Evolutionary conservation across 2,113 vertebrate species (phyloP), one percentile per base, ranked within the genome.

Genomic region (Phylloscopus trochilus): DNA sequence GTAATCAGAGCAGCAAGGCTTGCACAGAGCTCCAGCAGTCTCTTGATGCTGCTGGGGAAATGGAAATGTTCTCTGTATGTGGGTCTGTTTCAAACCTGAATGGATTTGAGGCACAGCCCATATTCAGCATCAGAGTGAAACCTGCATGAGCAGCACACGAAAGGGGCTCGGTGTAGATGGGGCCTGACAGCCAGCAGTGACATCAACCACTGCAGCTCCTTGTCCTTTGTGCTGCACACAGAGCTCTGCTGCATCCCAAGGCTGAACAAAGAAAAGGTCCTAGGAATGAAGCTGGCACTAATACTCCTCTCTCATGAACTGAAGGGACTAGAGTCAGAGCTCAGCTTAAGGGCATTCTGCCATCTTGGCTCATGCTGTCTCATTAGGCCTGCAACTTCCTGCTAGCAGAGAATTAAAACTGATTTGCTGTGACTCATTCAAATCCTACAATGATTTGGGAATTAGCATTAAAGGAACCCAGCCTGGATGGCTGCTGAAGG

Each of bases 1-100:
- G 94, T 96, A 96, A 96, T 93, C 81, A 87, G 90, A 96, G 77
- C 87, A 93, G 95, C 85, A 85, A 94, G 55, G 92, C 93, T 95
- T 87, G 94, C 90, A 78, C 78, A 62, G 79, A 69, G 87, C 93
- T 95, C 77, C 84, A 89, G 83, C 66, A 93, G 81, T 33, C 75
- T 95, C 86, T 73, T 77, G 81, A 78, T 66, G 62, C 89, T 89
- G 95, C 85, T 90, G 46, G 60, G 92, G 92, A 94, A 89, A 90
- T 72, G 44, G 90, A 76, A 94, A 73, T 23, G 66, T 56, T 78
- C 72, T 52, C 83, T 78, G 0, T 21, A 75, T 2, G 2, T 47
- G 53, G 15, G 53, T 73, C 68, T 88, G 17, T 66, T 76, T 79
- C 81, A 90, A 76, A 85, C 44, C 56, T 77, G 93, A 68, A 52